Evolutionary conservation across 2,888 invertebrate genomes (phyloP).

Genomic region (Gari tellinella): DNA sequence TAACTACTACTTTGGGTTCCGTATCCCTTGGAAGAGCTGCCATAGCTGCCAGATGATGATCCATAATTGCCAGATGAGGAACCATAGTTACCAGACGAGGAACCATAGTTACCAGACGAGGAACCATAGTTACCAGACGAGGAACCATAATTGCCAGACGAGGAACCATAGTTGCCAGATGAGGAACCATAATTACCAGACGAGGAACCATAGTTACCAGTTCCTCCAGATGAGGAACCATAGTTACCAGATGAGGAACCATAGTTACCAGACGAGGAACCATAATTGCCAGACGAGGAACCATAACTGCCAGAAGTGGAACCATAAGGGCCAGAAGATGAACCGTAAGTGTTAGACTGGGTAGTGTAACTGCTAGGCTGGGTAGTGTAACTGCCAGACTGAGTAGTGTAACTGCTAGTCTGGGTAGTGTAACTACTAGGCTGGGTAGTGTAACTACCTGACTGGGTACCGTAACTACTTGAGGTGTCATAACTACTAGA

Average conservation of each 20-base stretch:
- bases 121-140: background rate
- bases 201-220: background rate
- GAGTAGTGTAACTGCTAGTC: conserved; percentile 17
- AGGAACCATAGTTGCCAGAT: background rate
- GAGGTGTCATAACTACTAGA: background rate
- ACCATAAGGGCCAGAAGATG: background rate
- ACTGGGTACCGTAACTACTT: background rate
- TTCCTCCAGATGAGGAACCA: background rate
- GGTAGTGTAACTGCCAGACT: conserved; percentile 18
- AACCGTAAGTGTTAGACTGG: background rate
- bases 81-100: background rate
- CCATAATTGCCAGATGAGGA: background rate
- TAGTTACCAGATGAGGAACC: background rate
- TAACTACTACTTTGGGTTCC: conserved; percentile 2
- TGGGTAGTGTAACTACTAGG: background rate
- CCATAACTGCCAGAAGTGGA: conserved; percentile 1
- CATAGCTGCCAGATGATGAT: background rate
- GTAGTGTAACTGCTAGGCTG: conserved; percentile 12
- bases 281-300: background rate
- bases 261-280: background rate
- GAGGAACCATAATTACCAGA: background rate
- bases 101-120: background rate
- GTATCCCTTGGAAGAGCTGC: background rate
- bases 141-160: background rate
- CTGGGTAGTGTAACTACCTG: background rate